Evolutionary conservation across 2,888 invertebrate genomes (phyloP), one percentile per base, ranked within the genome.

Genomic region (Tholera decimalis): DNA sequence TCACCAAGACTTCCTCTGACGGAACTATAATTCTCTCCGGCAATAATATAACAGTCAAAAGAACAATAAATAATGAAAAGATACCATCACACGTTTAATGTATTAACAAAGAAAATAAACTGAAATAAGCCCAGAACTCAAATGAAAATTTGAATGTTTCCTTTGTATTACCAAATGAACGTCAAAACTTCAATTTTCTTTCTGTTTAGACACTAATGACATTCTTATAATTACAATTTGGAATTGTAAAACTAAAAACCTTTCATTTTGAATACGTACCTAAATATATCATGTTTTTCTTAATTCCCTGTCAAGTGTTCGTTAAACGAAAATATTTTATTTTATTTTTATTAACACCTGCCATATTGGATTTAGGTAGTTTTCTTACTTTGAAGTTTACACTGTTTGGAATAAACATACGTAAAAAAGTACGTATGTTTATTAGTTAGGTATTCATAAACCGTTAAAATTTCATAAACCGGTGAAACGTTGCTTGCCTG

Each of bases 171-270:
- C 20, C 13, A 61, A 64, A 43, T 18, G 0, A 60, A 50, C 37
- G 35, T 37, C 9, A 1, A 20, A 70, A 41, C 9, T 43, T n/a
- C 20, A 46, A 35, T 41, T 64, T 41, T 30, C 3, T 73, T 68
- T 73, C 22, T 41, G 53, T 47, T 65, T 64, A 35, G 5, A 24
- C 73, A 57, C 41, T 28, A 28, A 72, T 62, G 20, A 22, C 15
- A 67, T 37, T 67, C 15, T 18, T 44, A 3, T 39, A 39, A 51
- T 62, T 73, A 53, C 18, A 51, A 26, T 44, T 72, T 73, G 3
- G 1, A 41, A 65, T 30, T 35, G 4, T 0, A 6, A 73, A 68
- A 64, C 35, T 53, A 35, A 73, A 41, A 73, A 47, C 28, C 35
- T 47, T 41, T 39, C n/a, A 5, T 49, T 54, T 39, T 33, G 26